Percentiles rank a stretch among this genome's conserved stretches.
Evolutionary conservation across 2,888 invertebrate genomes (phyloP).

Genomic region (Oscheius sp.): DNA sequence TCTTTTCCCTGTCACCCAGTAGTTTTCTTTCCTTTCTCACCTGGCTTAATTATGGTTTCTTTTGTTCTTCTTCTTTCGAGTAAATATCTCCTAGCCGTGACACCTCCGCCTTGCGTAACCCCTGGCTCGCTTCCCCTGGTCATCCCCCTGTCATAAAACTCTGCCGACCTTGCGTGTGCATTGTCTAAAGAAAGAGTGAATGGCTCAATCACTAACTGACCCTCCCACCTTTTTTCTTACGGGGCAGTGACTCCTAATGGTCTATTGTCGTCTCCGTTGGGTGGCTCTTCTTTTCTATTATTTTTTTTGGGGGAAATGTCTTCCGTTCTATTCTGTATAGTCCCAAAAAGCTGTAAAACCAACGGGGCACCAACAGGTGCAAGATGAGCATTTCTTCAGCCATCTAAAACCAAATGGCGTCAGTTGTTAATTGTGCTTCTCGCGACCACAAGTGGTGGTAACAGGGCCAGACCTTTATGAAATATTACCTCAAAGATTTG

Average conservation of each 20-base stretch:
- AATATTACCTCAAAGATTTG: conserved; percentile 2
- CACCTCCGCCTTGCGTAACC: background rate
- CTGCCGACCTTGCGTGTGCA: conserved; percentile 21
- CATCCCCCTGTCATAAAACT: conserved; percentile 17
- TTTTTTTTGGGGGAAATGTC: too few species aligned
- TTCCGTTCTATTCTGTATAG: background rate
- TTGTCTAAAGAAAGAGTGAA: conserved; percentile 19
- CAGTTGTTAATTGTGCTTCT: conserved; percentile 25
- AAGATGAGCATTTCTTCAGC: conserved; percentile 12
- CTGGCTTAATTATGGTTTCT: background rate
- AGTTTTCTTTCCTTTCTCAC: background rate
- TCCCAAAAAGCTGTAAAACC: background rate
- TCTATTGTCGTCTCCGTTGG: background rate
- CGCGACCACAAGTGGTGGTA: conserved; percentile 19
- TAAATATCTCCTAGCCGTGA: background rate
- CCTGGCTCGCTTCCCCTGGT: background rate
- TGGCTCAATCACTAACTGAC: conserved; percentile 17
- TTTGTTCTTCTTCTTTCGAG: background rate
- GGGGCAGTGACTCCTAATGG: conserved; percentile 3
- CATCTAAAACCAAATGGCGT: conserved; percentile 13
- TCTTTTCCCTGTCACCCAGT: conserved; percentile 6
- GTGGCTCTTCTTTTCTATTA: too few species aligned
- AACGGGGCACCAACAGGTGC: background rate
- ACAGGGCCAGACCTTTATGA: conserved; percentile 20
- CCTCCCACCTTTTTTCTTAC: background rate